Base-by-base conservation (phyloP, 2,113 vertebrate genomes). In the Tyrannus savana region DNA sequence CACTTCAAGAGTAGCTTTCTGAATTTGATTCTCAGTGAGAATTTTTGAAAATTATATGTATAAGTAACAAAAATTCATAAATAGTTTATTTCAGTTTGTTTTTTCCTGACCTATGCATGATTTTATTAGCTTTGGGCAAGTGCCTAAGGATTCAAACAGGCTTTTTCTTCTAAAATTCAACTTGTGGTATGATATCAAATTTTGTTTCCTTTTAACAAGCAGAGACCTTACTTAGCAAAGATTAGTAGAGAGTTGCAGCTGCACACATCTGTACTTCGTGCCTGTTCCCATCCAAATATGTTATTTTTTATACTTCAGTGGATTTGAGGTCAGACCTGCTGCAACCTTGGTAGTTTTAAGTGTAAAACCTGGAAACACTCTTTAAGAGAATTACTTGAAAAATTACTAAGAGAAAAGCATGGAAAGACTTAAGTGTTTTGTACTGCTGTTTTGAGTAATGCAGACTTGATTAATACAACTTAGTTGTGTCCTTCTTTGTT, bases 11-110 rank as follows among this genome's bases (percentile, higher is more conserved):
- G 37, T 77, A 82, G 52, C 84, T 94, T 85, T 67, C 67, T 95
- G 74, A 92, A 63, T 78, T 91, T 62, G 67, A 89, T 93, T 92
- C 58, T 59, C 72, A 21, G 28, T 41, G 62, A 87, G 66, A 91
- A 89, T 82, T 93, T 74, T 52, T 94, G 77, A 62, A 82, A 78
- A 56, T 24, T n/a, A 77, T 83, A 90, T 84, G 84, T 58, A 12
- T 89, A 93, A 84, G 72, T 90, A 87, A 89, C 58, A 59, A 82
- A 75, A 62, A 49, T 55, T 81, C 52, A 92, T 92, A 49, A 94
- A 87, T 91, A 94, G 33, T 91, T 95, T 73, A 87, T 81, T 89
- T 74, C 46, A 71, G 10, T 69, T 84, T 76, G 37, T 41, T 86
- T 91, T 94, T 87, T 66, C 47, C 68, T 89, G 58, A 83, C 87